Base-by-base conservation (phyloP, 2,797 vertebrate genomes). In the Rhabdophis nuchalis region DNA sequence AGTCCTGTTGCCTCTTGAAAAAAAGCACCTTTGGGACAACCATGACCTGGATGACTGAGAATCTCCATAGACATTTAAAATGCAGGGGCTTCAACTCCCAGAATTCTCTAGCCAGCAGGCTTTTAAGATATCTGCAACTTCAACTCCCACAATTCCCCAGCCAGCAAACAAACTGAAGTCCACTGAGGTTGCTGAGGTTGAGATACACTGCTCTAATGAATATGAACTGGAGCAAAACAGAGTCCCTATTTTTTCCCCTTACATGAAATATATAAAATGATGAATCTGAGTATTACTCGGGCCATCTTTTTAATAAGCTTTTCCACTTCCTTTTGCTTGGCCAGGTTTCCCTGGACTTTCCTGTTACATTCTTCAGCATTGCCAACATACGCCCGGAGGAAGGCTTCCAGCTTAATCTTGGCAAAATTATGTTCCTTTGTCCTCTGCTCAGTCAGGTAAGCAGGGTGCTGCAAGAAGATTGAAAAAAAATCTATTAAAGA, bases 221-320 rank as follows among this genome's bases (percentile, higher is more conserved):
- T 82, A 82, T 46, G 72, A 46, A 12, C 72, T 82, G 72, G 72
- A 82, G 72, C 36, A 25, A 82, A 82, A 82, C 9, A 82, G 25
- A 82, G 9, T 23, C 72, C 72, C 72, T 2, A 13, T 82, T 46
- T 82, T 72, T n/a, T 5, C 52, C 85, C 53, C 85, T 86, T 68
- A 56, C 46, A 50, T 41, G 12, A 85, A 1, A 12, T 14, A 23
- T 46, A 85, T n/a, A 32, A 14, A 86, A 68, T 16, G 11, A 20
- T 86, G 53, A 25, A 54, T 68, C 6, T 53, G 20, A 92, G 58
- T 53, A 36, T 58, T 88, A 95, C 72, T 36, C 72, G 92, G 54
- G 93, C 93, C 94, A 94, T 95, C 85, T 90, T 93, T 90, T 89
- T 93, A 72, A 95, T 94, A 72, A 89, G 68, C 46, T 91, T 91